Base-by-base conservation (phyloP, 2,797 vertebrate species). In the Valencia hispanica region DNA sequence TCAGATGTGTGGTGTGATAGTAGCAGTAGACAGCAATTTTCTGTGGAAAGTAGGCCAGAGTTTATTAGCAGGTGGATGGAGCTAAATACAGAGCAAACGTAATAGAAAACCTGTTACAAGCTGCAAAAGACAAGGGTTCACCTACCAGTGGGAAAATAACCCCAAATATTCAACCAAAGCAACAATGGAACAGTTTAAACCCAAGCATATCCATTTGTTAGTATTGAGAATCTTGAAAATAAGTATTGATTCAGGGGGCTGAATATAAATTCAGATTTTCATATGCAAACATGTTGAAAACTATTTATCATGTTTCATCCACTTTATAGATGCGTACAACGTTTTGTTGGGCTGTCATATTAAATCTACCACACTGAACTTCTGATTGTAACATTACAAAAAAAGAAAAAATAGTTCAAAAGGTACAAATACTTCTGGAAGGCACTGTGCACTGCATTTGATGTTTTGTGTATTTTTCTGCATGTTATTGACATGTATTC, bases 401-500 rank as follows among this genome's bases (percentile, higher is more conserved):
- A 25, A 51, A 22, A 51, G 25, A 51, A 51, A 43, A 5, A 43
- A 43, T 45, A 32, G 15, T 32, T 59, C 6, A 59, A 32, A 15
- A 32, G 15, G 14, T 18, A 32, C 17, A 32, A 32, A 30, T 59
- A 32, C 27, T 15, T 7, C 27, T 59, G n/a, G 6, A 8, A 18
- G 15, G 43, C 8, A 14, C 43, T 9, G 8, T 59, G 27, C 55
- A 30, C 15, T 14, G 17, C 5, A 4, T 80, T 55, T 55, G 0
- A 43, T 3, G 1, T 45, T 0, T 7, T 61, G 32, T 61, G 32
- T 22, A 34, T 20, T 34, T 61, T 34, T 1, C 32, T 39, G 20
- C 61, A 65, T 39, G 59, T 25, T 41, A 43, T 39, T 39, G 14
- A 27, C 36, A 32, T 78, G 6, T 79, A 75, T 73, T 30, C 50